These are phyloP conservation scores for Ophiothrix spiculata DNA, from an alignment of 35 echinoderm and acorn worm species.

Conservation along the genomic window DNA sequence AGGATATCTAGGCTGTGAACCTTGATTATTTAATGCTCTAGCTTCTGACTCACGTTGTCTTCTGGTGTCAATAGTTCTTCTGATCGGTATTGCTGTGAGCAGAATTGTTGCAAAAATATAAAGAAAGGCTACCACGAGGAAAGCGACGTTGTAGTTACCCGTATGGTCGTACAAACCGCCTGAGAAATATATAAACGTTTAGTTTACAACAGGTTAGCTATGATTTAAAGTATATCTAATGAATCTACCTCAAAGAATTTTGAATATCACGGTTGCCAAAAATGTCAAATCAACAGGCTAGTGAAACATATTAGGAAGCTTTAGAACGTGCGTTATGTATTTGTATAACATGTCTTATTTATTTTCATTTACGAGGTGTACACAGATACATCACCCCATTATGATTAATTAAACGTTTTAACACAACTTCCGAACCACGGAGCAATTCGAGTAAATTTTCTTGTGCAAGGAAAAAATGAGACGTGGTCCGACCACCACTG, in stretches of 20 bases:
- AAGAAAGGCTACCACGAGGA: neutral
- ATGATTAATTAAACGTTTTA: too few relatives aligned
- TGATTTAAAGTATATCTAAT: too few relatives aligned
- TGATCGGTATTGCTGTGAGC: neutral
- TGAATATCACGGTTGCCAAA: neutral
- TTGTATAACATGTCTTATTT: too few relatives aligned
- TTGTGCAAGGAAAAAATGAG: too few relatives aligned
- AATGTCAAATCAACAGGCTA: neutral
- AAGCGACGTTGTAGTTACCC: neutral
- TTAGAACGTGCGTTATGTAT: neutral
- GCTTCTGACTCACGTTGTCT: neutral
- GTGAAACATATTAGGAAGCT: neutral
- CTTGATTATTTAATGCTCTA: neutral
- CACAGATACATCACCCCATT: too few relatives aligned
- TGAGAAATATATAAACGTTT: too few relatives aligned
- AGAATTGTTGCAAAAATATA: neutral
- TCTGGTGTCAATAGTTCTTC: neutral
- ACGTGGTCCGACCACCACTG: too few relatives aligned
- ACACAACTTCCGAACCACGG: too few relatives aligned
- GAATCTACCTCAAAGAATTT: neutral
- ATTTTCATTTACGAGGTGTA: too few relatives aligned
- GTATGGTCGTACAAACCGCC: neutral
- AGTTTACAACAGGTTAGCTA: too few relatives aligned
- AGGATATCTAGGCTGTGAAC: neutral
- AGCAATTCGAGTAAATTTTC: too few relatives aligned